Percentiles rank a stretch among this genome's conserved stretches.
phyloP scores from a whole-genome alignment of 2,888 invertebrate species.

The Coenonympha glycerion region DNA sequence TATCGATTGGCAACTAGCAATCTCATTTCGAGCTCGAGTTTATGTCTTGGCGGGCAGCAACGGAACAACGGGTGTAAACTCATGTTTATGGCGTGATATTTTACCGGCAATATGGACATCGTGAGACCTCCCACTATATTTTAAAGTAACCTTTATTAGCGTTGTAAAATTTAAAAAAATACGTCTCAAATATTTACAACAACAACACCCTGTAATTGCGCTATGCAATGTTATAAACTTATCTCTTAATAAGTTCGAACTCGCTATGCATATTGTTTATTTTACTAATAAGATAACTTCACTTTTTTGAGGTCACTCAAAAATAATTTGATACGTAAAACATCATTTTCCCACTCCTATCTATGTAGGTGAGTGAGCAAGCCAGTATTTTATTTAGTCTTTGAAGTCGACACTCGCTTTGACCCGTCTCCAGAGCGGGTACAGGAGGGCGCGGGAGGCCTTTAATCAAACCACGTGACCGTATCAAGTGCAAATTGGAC shows the following conservation, averaged over 20 bases:
- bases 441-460: too few species aligned
- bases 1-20: slow-evolving; percentile 33
- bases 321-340: not conserved
- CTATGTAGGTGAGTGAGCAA: not conserved
- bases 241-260: too few species aligned
- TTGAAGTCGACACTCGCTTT: slow-evolving; percentile 17
- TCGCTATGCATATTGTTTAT: too few species aligned
- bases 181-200: too few species aligned
- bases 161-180: not conserved
- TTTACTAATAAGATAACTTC: too few species aligned
- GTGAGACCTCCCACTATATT: not conserved
- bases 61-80: slow-evolving; percentile 21
- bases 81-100: slow-evolving; percentile 23
- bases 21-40: slow-evolving; percentile 32
- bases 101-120: slow-evolving; percentile 19
- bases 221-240: too few species aligned
- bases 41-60: slow-evolving; percentile 16
- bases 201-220: too few species aligned
- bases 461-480: slow-evolving; percentile 3
- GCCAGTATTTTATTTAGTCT: slow-evolving; percentile 24
- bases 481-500: slow-evolving; percentile 17
- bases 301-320: too few species aligned
- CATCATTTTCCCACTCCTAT: not conserved
- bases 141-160: not conserved
- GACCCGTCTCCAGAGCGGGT: too few species aligned